Conservation (phyloP, 2,888 invertebrate genomes). For the Heterodera filipjevi region DNA sequence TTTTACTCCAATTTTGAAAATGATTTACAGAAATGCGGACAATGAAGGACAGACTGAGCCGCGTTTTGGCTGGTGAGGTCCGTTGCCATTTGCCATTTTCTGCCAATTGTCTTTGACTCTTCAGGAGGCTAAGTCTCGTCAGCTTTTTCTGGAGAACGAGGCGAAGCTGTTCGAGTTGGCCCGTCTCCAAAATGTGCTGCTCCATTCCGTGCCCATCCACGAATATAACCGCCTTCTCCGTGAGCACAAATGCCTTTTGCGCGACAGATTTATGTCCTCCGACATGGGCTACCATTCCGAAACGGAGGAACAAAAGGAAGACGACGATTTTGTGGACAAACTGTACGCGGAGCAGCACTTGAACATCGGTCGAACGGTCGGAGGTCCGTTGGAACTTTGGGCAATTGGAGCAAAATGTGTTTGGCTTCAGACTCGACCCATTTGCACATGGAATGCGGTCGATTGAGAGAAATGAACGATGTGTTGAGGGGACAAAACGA, state of each 20-base stretch:
- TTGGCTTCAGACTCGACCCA: not conserved
- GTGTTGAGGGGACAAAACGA: slow-evolving; percentile 54
- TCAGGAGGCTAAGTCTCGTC: slow-evolving; percentile 22
- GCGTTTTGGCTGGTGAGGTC: slow-evolving; percentile 29
- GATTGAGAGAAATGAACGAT: slow-evolving; percentile 47
- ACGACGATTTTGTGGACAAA: not conserved
- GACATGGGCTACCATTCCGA: slow-evolving; percentile 33
- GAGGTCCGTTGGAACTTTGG: not conserved
- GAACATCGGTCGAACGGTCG: slow-evolving; percentile 3
- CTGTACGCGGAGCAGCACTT: not conserved
- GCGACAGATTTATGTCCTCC: slow-evolving; percentile 11
- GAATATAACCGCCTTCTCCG: slow-evolving; percentile 41
- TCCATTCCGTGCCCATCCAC: slow-evolving; percentile 52
- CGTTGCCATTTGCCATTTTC: not conserved
- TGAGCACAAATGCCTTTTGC: slow-evolving; percentile 36
- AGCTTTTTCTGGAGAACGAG: slow-evolving; percentile 39
- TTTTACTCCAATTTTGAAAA: not conserved
- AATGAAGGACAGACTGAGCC: slow-evolving; percentile 27
- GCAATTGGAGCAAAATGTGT: not conserved
- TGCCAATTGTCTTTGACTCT: not conserved
- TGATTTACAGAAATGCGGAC: slow-evolving; percentile 31
- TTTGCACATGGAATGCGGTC: not conserved
- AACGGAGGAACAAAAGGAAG: not conserved
- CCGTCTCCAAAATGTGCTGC: slow-evolving; percentile 51
- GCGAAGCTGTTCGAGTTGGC: slow-evolving; percentile 51